Evolutionary conservation across 1,140 invertebrate species (phyloP), one percentile per base, ranked within the genome.

Genomic region (Atta texana): DNA sequence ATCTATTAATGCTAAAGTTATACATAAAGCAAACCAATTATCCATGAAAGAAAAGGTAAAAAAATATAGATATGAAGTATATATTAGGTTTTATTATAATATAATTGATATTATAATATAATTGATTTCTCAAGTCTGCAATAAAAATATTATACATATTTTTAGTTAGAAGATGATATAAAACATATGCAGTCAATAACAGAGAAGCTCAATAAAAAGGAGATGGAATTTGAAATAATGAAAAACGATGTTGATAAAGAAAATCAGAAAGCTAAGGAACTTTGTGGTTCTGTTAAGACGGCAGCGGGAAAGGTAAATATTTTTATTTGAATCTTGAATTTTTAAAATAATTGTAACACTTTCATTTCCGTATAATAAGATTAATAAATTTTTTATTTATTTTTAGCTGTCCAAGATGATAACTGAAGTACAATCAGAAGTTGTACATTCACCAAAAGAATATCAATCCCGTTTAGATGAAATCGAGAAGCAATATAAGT

Each of bases 401-500:
- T 31, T 31, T 69, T 55, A 94, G 93, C 28, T 91, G 5, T 77
- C 74, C 16, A 90, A 92, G 85, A 57, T 34, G 18, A 88, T 90
- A 68, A 68, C 68, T 34, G 89, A 93, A 61, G 69, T 93, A 21
- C 81, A 92, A 69, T 89, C 91, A 6, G 90, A 91, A 66, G 74
- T 94, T 74, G 92, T 94, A 5, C 76, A 77, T 72, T 91, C 91
- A 34, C 93, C 93, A 39, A 91, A 93, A 74, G 51, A 86, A 39
- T 89, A 92, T 86, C 51, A 75, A 57, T 64, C 57, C 0, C 88
- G 81, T 53, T 89, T 92, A 59, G 68, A 86, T 16, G 90, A 93
- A n/a, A 53, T 93, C 1, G 53, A 91, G 10, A 72, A 92, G 24
- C 49, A 91, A 14, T 31, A 86, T 4, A 87, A 82, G 53, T 8